phyloP scores from a whole-genome alignment of 2,888 invertebrate species.

The Merodon equestris region DNA sequence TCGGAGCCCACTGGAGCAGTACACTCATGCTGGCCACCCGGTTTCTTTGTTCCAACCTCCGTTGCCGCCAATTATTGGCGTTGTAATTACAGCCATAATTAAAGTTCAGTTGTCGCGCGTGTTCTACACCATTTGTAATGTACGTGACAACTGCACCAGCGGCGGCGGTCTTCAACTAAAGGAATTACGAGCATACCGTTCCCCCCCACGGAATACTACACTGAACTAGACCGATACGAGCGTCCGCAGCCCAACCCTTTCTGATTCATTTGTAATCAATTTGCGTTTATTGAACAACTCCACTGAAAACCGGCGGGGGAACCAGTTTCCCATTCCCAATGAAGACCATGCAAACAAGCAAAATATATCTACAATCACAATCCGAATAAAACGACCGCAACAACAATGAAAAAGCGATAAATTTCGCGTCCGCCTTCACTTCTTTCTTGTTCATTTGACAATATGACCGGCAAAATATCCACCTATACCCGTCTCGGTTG shows the following conservation, averaged over 20 bases:
- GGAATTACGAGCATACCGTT: slow-evolving; percentile 29
- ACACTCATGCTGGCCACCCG: background rate
- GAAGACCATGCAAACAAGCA: slow-evolving; percentile 37
- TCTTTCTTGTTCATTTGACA: slow-evolving; percentile 56
- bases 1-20: background rate
- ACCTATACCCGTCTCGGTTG: background rate
- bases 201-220: background rate
- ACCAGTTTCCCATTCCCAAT: slow-evolving; percentile 6
- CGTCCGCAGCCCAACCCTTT: slow-evolving; percentile 6
- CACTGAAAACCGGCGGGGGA: slow-evolving; percentile 3
- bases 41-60: slow-evolving; percentile 14
- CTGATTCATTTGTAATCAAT: slow-evolving; percentile 67
- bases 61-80: slow-evolving; percentile 57
- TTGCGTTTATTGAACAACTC: slow-evolving; percentile 57
- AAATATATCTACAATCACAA: slow-evolving; percentile 50
- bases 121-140: slow-evolving; percentile 62
- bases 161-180: slow-evolving; percentile 35
- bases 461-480: slow-evolving; percentile 53
- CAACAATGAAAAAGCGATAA: slow-evolving; percentile 40
- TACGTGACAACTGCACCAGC: slow-evolving; percentile 62
- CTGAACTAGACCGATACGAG: background rate
- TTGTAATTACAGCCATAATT: slow-evolving; percentile 65
- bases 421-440: slow-evolving; percentile 54
- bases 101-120: slow-evolving; percentile 61
- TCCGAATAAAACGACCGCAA: slow-evolving; percentile 22